A percentile compares a stretch with the other conserved stretches of the same genome.
Conservation (phyloP, 2,888 invertebrate species). For the Erebia aethiops region DNA sequence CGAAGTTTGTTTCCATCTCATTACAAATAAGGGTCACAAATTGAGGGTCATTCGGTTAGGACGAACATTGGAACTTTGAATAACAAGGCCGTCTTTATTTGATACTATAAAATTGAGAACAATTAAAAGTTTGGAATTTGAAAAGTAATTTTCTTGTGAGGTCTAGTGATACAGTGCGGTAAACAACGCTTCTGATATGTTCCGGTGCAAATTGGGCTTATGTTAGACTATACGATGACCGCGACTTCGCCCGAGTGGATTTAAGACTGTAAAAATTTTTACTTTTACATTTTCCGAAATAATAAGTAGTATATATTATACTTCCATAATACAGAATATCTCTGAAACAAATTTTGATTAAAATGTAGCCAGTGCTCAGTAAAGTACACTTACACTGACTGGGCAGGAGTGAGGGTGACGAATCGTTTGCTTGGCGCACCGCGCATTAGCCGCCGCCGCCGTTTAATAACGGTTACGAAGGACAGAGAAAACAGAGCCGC, state of each 20-base stretch:
- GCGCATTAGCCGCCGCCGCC: slow-evolving; percentile 39
- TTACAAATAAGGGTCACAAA: neutral
- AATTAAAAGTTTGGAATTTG: too few species aligned
- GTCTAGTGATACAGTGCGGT: too few species aligned
- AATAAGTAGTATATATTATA: too few species aligned
- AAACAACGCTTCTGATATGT: neutral
- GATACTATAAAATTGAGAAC: too few species aligned
- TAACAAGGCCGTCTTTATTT: neutral
- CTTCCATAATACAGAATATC: too few species aligned
- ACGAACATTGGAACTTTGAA: neutral
- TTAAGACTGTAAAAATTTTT: too few species aligned
- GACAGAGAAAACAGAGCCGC: slow-evolving; percentile 39
- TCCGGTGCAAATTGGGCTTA: too few species aligned
- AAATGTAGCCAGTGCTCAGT: neutral
- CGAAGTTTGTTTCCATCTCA: neutral
- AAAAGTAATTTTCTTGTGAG: too few species aligned
- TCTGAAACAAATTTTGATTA: too few species aligned
- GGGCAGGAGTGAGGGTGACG: slow-evolving; percentile 17
- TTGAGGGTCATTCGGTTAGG: neutral
- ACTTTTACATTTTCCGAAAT: too few species aligned
- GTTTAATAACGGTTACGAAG: slow-evolving; percentile 40
- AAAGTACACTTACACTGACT: neutral
- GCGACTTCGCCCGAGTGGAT: too few species aligned
- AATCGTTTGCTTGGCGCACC: slow-evolving; percentile 38
- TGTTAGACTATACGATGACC: too few species aligned